These are phyloP conservation scores for Lepidochrysops patricia DNA, from an alignment of 2,888 invertebrate species.

Conservation along the genomic window DNA sequence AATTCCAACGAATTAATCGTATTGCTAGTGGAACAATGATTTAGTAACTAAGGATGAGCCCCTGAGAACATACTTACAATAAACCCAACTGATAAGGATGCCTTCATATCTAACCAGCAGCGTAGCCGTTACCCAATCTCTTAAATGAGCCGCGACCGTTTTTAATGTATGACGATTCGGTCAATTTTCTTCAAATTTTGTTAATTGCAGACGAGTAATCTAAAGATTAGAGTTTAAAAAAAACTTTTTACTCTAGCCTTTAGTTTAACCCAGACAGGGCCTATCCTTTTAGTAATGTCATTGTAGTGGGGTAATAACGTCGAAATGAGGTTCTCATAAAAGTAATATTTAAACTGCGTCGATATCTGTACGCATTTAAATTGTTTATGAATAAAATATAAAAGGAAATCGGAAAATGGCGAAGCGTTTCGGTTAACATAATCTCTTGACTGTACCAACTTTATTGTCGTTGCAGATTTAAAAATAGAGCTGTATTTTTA, in stretches of 20 bases:
- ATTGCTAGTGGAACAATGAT: background rate
- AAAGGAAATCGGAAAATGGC: constrained; percentile 4
- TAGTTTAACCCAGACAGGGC: background rate
- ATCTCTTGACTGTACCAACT: constrained; percentile 1
- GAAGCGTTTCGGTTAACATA: background rate
- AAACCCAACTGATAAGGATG: too few relatives aligned
- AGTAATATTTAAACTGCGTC: background rate
- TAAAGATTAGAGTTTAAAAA: too few relatives aligned
- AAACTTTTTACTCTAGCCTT: too few relatives aligned
- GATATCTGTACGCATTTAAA: constrained; percentile 8
- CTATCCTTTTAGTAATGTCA: background rate
- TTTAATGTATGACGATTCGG: too few relatives aligned
- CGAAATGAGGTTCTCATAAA: constrained; percentile 2
- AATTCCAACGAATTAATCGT: background rate
- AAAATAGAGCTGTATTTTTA: background rate
- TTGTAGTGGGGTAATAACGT: background rate
- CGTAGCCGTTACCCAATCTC: too few relatives aligned
- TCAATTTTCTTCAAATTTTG: too few relatives aligned
- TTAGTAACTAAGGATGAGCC: background rate
- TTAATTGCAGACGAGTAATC: too few relatives aligned
- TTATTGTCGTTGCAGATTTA: background rate
- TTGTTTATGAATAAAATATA: constrained; percentile 9
- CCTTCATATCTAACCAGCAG: too few relatives aligned
- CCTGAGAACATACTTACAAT: background rate
- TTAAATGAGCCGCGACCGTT: too few relatives aligned